phyloP scores from a whole-genome alignment of 2,113 vertebrate genomes.

The Erythrolamprus reginae region DNA sequence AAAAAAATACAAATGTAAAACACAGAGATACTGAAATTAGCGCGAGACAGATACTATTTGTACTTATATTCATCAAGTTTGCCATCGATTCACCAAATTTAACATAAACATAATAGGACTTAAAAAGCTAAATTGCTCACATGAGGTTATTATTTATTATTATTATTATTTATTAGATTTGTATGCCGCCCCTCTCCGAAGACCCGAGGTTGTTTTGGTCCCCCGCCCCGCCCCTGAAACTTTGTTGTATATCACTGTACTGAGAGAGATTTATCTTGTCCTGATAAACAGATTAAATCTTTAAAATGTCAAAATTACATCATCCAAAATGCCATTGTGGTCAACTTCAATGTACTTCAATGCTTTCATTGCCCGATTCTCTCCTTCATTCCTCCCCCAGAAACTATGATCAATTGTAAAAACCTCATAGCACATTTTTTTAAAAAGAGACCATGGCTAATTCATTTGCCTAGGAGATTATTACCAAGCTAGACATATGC shows the following conservation, averaged over 20 bases:
- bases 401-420: neutral
- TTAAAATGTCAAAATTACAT: neutral
- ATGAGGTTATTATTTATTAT: too few relatives aligned
- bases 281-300: neutral
- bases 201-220: too few relatives aligned
- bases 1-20: neutral
- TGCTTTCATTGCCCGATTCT: neutral
- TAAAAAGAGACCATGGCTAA: conserved; percentile 1
- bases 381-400: neutral
- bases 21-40: neutral
- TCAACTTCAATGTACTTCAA: neutral
- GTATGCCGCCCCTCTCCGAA: too few relatives aligned
- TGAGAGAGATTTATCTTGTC: neutral
- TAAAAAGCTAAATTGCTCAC: neutral
- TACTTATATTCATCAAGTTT: neutral
- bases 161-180: too few relatives aligned
- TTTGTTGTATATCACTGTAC: neutral
- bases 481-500: conserved; percentile 13
- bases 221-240: neutral
- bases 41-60: neutral
- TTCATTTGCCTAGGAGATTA: conserved; percentile 22
- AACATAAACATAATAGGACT: neutral
- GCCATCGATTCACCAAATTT: neutral
- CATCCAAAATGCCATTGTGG: neutral
- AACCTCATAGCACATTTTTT: neutral